These are phyloP conservation scores for Mus spicilegus DNA, from an alignment of 2,113 vertebrate genomes.

Conservation along the genomic window DNA sequence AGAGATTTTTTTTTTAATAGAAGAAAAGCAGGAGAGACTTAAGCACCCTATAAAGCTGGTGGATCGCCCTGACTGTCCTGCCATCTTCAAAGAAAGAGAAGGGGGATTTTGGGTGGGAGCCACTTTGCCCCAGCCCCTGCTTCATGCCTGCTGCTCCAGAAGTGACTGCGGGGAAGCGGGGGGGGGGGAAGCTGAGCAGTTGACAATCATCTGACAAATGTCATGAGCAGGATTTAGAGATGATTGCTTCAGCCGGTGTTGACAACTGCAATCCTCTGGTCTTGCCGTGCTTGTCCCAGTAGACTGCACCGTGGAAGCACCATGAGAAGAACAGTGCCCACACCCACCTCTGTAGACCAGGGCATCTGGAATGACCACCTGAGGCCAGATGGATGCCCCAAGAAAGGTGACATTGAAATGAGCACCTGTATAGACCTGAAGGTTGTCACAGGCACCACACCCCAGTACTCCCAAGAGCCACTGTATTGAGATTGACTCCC, in stretches of 20 bases:
- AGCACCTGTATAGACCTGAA: neutral
- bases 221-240: conserved; percentile 39
- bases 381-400: neutral
- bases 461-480: neutral
- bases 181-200: neutral
- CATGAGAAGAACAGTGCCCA: neutral
- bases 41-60: neutral
- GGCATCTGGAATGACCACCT: neutral
- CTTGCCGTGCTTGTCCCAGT: neutral
- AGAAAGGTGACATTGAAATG: neutral
- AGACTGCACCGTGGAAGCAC: neutral
- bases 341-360: neutral
- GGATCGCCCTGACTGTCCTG: conserved; percentile 28
- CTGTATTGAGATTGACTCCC: neutral
- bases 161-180: neutral
- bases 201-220: neutral
- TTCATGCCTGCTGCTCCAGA: conserved; percentile 17
- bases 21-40: neutral
- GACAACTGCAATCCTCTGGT: neutral
- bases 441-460: neutral
- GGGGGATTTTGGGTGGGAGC: neutral
- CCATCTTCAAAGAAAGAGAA: conserved; percentile 7
- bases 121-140: conserved; percentile 4
- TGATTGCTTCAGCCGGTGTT: neutral
- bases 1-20: neutral